These are phyloP conservation scores for Battus philenor DNA, from an alignment of 1,140 invertebrate species.

Conservation along the genomic window DNA sequence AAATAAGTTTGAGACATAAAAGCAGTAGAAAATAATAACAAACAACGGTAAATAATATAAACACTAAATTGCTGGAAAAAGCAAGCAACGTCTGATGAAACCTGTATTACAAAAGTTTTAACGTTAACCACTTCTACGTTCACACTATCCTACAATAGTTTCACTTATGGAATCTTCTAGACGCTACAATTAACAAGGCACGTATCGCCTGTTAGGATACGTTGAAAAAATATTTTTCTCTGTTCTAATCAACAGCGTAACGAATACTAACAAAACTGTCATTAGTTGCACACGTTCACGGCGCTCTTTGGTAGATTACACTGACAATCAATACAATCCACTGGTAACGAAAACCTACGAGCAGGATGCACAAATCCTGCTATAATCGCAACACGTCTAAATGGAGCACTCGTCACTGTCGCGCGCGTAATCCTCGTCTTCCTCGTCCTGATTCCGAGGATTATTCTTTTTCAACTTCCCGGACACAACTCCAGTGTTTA, in stretches of 20 bases:
- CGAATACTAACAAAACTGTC: slow-evolving; percentile 16
- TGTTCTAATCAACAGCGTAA: slow-evolving; percentile 29
- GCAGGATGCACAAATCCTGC: slow-evolving; percentile 5
- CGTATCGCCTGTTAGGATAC: slow-evolving; percentile 60
- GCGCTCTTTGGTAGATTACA: slow-evolving; percentile 51
- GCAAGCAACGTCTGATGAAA: slow-evolving; percentile 5
- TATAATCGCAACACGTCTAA: slow-evolving; percentile 30
- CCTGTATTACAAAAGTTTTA: slow-evolving; percentile 9
- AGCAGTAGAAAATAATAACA: slow-evolving; percentile 15
- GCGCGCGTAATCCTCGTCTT: slow-evolving; percentile 75
- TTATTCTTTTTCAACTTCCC: slow-evolving; percentile 49
- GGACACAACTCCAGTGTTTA: slow-evolving; percentile 59
- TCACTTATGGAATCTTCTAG: slow-evolving; percentile 22
- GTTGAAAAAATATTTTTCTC: slow-evolving; percentile 64
- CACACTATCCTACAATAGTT: slow-evolving; percentile 28
- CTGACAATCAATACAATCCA: slow-evolving; percentile 24
- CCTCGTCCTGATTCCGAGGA: slow-evolving; percentile 48
- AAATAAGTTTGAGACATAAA: slow-evolving; percentile 13
- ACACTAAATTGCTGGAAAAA: slow-evolving; percentile 18
- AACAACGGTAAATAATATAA: slow-evolving; percentile 13
- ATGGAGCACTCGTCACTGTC: slow-evolving; percentile 79
- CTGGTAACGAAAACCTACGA: slow-evolving; percentile 21
- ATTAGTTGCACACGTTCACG: slow-evolving; percentile 36
- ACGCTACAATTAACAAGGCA: slow-evolving; percentile 59
- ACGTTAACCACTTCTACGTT: slow-evolving; percentile 25